These are phyloP conservation scores for Microcebus tavaratra DNA, from an alignment of 2,113 vertebrate species.

Conservation along the genomic window DNA sequence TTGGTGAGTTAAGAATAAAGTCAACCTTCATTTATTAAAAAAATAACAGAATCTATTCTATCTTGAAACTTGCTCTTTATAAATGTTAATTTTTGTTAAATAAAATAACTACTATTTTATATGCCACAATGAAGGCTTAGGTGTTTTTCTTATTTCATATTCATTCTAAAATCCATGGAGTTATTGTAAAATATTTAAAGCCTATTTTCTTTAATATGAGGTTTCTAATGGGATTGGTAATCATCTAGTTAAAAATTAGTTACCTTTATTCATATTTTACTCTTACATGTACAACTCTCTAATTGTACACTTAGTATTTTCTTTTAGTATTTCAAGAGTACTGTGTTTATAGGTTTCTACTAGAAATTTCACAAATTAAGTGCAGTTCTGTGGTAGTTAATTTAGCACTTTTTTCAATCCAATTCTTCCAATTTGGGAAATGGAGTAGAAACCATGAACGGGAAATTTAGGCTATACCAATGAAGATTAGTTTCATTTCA, in stretches of 20 bases:
- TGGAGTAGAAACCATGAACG: neutral
- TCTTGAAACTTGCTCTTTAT: neutral
- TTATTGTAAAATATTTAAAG: neutral
- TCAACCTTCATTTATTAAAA: neutral
- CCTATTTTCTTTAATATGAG: neutral
- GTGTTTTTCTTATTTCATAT: neutral
- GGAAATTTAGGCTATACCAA: neutral
- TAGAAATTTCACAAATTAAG: neutral
- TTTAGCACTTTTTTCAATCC: neutral
- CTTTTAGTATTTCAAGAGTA: neutral
- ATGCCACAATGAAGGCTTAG: neutral
- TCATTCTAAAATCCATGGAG: neutral
- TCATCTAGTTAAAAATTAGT: neutral
- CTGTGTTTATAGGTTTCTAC: neutral
- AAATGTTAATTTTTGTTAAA: neutral
- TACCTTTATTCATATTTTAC: neutral
- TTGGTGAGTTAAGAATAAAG: constrained; percentile 47
- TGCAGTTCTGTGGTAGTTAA: neutral
- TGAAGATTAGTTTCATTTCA: neutral
- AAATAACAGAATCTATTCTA: neutral
- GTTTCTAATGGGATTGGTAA: neutral
- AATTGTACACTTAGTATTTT: neutral
- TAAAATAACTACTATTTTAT: neutral
- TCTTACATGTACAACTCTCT: neutral
- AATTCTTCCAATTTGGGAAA: neutral